Percentiles rank a stretch among this genome's conserved stretches.
phyloP scores from a whole-genome alignment of 2,888 invertebrate genomes.

The Scrobipalpa atriplicella region DNA sequence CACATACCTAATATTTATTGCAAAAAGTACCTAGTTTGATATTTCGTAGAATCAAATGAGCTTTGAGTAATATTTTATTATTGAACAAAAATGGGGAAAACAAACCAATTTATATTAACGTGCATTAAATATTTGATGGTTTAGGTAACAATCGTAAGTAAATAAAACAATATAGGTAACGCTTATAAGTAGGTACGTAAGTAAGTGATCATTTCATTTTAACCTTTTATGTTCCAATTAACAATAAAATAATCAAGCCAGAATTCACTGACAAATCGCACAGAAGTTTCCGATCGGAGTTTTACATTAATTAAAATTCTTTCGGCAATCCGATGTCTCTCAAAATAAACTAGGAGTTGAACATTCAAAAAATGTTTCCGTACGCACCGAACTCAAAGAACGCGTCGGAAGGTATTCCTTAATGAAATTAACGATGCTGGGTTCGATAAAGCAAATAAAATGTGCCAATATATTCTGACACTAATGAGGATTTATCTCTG shows the following conservation, averaged over 20 bases:
- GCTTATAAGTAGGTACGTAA: too few species aligned
- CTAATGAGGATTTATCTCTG: slow-evolving; percentile 70
- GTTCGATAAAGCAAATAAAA: slow-evolving; percentile 68
- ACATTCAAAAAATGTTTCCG: slow-evolving; percentile 66
- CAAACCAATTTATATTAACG: too few species aligned
- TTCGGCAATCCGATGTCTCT: slow-evolving; percentile 50
- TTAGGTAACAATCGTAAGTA: too few species aligned
- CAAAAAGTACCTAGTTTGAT: too few species aligned
- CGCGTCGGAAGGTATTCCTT: slow-evolving; percentile 70
- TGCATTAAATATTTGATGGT: too few species aligned
- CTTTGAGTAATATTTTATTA: too few species aligned
- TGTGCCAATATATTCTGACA: slow-evolving; percentile 59
- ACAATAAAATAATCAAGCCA: slow-evolving; percentile 8
- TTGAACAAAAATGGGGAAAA: too few species aligned
- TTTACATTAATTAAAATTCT: slow-evolving; percentile 74
- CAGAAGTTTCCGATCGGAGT: slow-evolving; percentile 38
- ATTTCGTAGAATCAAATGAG: too few species aligned
- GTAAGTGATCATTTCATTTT: too few species aligned
- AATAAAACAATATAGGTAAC: too few species aligned
- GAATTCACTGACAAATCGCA: not conserved
- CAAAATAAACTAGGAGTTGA: slow-evolving; percentile 53
- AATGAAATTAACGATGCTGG: slow-evolving; percentile 76
- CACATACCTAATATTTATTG: too few species aligned
- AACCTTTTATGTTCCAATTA: not conserved
- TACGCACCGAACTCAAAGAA: slow-evolving; percentile 63